These are phyloP conservation scores for Chaetura pelagica DNA, from an alignment of 2,113 vertebrate species.

Conservation along the genomic window DNA sequence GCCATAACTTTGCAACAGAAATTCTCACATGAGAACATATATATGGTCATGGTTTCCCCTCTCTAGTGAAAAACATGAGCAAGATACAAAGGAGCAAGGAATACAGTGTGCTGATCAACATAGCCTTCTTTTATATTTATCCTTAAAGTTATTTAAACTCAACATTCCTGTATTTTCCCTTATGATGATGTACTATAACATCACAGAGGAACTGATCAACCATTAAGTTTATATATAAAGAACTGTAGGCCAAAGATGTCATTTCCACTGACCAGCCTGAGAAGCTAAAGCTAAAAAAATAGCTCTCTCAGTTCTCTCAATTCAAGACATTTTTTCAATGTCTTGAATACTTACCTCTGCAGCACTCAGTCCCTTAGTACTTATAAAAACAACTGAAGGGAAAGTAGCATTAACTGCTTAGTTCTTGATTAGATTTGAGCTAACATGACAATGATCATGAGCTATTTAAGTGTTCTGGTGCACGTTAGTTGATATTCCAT, in stretches of 20 bases:
- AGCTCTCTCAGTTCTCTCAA: neutral
- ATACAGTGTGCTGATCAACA: neutral
- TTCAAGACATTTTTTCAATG: neutral
- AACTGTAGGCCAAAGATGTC: slow-evolving; percentile 1
- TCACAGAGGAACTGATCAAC: neutral
- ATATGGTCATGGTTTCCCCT: slow-evolving; percentile 2
- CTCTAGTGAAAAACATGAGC: neutral
- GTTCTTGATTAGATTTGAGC: neutral
- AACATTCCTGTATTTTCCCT: neutral
- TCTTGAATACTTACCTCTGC: neutral
- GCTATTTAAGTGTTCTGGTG: neutral
- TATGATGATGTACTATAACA: neutral
- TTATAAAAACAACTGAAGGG: neutral
- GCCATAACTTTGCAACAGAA: slow-evolving; percentile 55
- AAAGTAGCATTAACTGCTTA: neutral
- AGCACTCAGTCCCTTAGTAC: neutral
- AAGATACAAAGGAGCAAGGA: slow-evolving; percentile 22
- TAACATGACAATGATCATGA: neutral
- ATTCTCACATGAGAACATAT: slow-evolving; percentile 33
- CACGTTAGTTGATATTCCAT: neutral
- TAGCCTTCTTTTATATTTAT: neutral
- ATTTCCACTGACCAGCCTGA: slow-evolving; percentile 33
- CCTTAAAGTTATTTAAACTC: neutral
- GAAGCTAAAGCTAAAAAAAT: neutral
- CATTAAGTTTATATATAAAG: neutral